Evolutionary conservation across 1,140 invertebrate species (phyloP), one percentile per base, ranked within the genome.

Genomic region (Harpegnathos saltator): DNA sequence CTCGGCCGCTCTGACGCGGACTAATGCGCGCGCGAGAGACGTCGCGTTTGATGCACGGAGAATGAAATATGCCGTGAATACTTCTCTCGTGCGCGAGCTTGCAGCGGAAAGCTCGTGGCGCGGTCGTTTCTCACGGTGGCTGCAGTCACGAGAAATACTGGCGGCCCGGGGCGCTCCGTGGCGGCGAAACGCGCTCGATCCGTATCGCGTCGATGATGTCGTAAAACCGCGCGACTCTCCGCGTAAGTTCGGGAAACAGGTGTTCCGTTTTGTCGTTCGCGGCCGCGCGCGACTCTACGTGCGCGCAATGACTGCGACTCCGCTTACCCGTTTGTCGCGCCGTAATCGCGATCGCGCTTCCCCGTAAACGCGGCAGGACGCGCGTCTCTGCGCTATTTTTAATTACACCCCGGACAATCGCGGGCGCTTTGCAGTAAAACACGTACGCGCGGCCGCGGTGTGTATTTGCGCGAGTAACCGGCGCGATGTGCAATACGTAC

Each of bases 101-200:
- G 29, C 54, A 52, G 48, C 61, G 22, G 26, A 44, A n/a, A 44
- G 7, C 38, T 24, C 29, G 17, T 29, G 48, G 56, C 22, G 24
- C 9, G 63, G 26, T 77, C 73, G 48, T 77, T 77, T 77, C 65
- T 77, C 73, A 75, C n/a, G 59, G 24, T 24, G 12, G 24, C 24
- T 75, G 63, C n/a, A 12, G 61, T 3, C 50, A 62, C 44, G 50
- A 77, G 61, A 77, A 77, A 77, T 77, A 62, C 62, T 56, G 22
- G 44, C 56, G 38, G 62, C n/a, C n/a, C n/a, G 29, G 48, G 29
- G 29, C 5, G 38, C 24, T 62, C 29, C 29, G 38, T 9, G 4
- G 44, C 24, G 59, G n/a, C 54, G 59, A 66, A 56, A 38, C 17
- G 73, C 59, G 19, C n/a, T 26, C 65, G 48, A 66, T 77, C 74